These are phyloP conservation scores for Scelioninae gen. 1 DNA, from an alignment of 2,888 invertebrate genomes.

Conservation along the genomic window DNA sequence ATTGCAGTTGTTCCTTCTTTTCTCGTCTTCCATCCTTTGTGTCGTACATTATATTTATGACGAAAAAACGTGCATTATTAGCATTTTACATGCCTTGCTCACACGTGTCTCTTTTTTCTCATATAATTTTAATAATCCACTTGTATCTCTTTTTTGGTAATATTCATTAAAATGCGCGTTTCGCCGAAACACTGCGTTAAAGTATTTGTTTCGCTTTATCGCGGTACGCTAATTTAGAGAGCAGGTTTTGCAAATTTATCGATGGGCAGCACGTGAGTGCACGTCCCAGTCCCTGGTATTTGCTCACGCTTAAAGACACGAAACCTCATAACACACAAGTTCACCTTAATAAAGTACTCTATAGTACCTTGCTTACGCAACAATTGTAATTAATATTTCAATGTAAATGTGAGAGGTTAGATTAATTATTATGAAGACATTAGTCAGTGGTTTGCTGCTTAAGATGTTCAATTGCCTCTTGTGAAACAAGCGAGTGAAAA, in stretches of 20 bases:
- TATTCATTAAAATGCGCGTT: slow-evolving; percentile 68
- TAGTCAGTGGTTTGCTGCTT: slow-evolving; percentile 1
- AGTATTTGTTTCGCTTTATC: slow-evolving; percentile 70
- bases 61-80: slow-evolving; percentile 72
- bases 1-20: slow-evolving; percentile 50
- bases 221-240: slow-evolving; percentile 73
- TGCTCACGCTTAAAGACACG: slow-evolving; percentile 75
- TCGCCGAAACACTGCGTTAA: slow-evolving; percentile 63
- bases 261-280: slow-evolving; percentile 76
- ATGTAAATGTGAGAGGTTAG: slow-evolving; percentile 35
- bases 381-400: slow-evolving; percentile 72
- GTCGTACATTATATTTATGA: slow-evolving; percentile 55
- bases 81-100: slow-evolving; percentile 69
- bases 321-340: slow-evolving; percentile 77
- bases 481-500: no score
- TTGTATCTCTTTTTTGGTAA: slow-evolving; percentile 63
- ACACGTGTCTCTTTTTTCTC: slow-evolving; percentile 61
- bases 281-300: slow-evolving; percentile 70
- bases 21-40: slow-evolving; percentile 50
- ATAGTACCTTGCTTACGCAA: slow-evolving; percentile 72
- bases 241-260: slow-evolving; percentile 75
- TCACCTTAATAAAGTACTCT: slow-evolving; percentile 76
- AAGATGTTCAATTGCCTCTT: slow-evolving; percentile 26
- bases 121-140: slow-evolving; percentile 67
- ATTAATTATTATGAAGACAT: slow-evolving; percentile 50